Evolutionary conservation across 2,797 vertebrate species (phyloP).

Genomic region (Acropternis orthonyx): DNA sequence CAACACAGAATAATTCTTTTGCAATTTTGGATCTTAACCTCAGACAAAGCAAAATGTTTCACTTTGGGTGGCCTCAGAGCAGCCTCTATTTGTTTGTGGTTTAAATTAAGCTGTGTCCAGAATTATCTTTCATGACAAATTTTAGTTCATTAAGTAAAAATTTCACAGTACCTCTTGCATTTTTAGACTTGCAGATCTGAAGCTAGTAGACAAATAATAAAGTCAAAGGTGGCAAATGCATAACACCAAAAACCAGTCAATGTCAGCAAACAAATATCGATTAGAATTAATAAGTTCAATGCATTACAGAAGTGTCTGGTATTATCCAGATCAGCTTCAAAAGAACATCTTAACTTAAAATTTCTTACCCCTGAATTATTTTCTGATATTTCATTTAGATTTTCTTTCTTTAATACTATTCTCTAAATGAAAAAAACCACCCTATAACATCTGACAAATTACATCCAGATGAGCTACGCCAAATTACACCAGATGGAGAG

Average conservation of each 20-base stretch:
- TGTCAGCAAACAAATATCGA: neutral
- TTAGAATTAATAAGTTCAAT: neutral
- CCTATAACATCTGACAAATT: slow-evolving; percentile 19
- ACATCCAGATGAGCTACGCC: slow-evolving; percentile 31
- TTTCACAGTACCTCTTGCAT: neutral
- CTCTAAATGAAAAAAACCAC: neutral
- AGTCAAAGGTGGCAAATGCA: neutral
- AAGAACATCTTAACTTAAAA: neutral
- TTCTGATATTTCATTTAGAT: neutral
- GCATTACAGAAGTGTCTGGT: neutral
- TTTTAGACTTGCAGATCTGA: neutral
- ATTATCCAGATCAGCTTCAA: neutral
- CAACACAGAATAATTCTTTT: neutral
- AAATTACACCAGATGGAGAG: slow-evolving; percentile 60
- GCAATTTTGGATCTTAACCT: neutral
- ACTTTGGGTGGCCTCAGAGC: neutral
- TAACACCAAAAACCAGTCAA: neutral
- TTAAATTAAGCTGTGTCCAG: neutral
- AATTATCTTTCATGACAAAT: neutral
- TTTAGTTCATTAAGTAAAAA: neutral
- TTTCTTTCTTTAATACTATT: neutral
- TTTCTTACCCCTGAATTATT: neutral
- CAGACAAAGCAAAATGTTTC: neutral
- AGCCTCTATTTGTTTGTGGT: neutral
- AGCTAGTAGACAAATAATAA: neutral